Base-by-base conservation (phyloP, 1,140 invertebrate species). In the Sitobion miscanthi region DNA sequence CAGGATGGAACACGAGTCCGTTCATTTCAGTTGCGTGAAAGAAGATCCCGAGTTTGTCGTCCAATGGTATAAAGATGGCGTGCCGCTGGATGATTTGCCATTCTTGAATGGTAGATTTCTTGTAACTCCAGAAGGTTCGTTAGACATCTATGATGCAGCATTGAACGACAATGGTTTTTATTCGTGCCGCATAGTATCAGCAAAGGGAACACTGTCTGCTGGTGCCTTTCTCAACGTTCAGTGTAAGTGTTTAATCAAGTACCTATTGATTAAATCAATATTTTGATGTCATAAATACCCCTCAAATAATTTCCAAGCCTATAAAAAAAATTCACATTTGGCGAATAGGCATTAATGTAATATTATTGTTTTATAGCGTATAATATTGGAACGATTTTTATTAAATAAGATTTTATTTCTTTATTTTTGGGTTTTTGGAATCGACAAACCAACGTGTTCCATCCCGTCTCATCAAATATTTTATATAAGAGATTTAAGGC, bases 141-240 rank as follows among this genome's bases (percentile, higher is more conserved):
- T 99, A 20, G 96, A 96, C 87, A 97, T 99, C 94, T 96, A 96
- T 94, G 96, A 96, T 87, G 97, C 98, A 6, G 95, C 96, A 92
- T 97, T 98, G 96, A 96, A 97, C 54, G 98, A 99, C 95, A 96
- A 97, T 94, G 99, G 98, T 52, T 97, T 97, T 95, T 99, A 98
- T 95, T 97, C 97, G 93, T 99, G 99, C 95, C 96, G 97, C 94
- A 98, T 99, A 93, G 97, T 96, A 86, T 98, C 98, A 94, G 96
- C 96, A 21, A 97, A 97, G 83, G 98, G 97, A 23, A 96, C 97
- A 93, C 98, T 99, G 95, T 97, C 96, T 94, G 98, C 98, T 54
- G 97, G 96, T 92, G 98, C 98, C 88, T 99, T 97, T 95, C 96
- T 99, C 89, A 98, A 99, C 95, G 98, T 99, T 94, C 98, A 99